These are phyloP conservation scores for Athripsodes cinereus DNA, from an alignment of 2,888 invertebrate genomes.

Conservation along the genomic window DNA sequence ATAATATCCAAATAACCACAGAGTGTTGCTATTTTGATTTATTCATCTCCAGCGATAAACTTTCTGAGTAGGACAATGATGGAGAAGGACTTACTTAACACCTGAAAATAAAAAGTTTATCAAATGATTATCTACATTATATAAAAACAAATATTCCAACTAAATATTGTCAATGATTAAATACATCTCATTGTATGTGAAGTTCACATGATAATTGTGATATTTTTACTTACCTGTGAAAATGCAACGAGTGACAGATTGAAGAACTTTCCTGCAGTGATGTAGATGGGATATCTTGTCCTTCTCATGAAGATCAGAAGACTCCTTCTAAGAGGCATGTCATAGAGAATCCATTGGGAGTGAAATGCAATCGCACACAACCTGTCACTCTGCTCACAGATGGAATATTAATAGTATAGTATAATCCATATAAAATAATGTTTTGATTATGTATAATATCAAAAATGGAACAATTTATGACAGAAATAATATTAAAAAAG, in stretches of 20 bases:
- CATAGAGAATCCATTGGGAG: conserved; percentile 6
- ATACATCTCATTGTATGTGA: no score
- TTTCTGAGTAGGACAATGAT: conserved; percentile 11
- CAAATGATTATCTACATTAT: no score
- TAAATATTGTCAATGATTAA: no score
- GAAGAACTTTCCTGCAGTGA: conserved; percentile 51
- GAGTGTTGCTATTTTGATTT: no score
- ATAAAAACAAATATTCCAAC: no score
- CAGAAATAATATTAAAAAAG: no score
- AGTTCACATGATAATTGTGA: no score
- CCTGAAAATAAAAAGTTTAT: conserved; percentile 14
- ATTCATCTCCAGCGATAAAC: neutral
- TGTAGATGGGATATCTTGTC: conserved; percentile 45
- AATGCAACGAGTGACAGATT: conserved; percentile 48
- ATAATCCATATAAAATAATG: no score
- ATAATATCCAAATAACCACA: no score
- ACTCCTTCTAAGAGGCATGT: neutral
- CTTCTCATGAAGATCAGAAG: conserved; percentile 43
- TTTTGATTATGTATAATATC: no score
- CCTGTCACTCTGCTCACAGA: conserved; percentile 16
- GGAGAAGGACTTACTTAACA: conserved; percentile 13
- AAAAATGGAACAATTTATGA: no score
- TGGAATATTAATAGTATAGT: no score
- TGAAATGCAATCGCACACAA: conserved; percentile 7
- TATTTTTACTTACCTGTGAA: conserved; percentile 46